Percentiles rank a stretch among this genome's conserved stretches.
phyloP scores from a whole-genome alignment of 1,140 invertebrate genomes.

The Drosophila pandora region DNA sequence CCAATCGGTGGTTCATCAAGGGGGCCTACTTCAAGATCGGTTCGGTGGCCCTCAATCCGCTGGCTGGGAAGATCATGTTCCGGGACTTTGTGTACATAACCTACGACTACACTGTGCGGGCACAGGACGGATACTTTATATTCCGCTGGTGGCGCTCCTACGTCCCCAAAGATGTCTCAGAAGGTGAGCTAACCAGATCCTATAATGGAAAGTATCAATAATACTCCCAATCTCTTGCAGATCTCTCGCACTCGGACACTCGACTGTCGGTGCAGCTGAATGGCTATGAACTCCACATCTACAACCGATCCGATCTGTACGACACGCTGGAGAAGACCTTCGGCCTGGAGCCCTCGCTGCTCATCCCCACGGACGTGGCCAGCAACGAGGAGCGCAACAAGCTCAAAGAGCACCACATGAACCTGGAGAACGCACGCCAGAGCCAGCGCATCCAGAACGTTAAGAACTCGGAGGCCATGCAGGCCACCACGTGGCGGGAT shows the following conservation, averaged over 20 bases:
- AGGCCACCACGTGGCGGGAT: conserved; percentile 96
- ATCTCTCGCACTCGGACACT: conserved; percentile 97
- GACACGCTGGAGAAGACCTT: conserved; percentile 94
- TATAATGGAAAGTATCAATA: background rate
- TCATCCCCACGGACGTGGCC: conserved; percentile 84
- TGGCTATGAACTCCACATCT: conserved; percentile 98
- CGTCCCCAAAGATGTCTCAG: conserved; percentile 96
- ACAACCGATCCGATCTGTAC: conserved; percentile 96
- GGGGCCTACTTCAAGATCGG: conserved; percentile 96
- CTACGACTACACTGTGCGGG: conserved; percentile 95
- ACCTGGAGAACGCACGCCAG: conserved; percentile 86
- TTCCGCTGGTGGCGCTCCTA: conserved; percentile 99
- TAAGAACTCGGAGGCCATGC: conserved; percentile 89
- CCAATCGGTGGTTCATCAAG: conserved; percentile 94
- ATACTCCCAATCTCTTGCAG: conserved; percentile 84
- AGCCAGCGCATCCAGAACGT: conserved; percentile 85
- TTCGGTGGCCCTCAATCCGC: conserved; percentile 96
- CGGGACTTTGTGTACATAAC: conserved; percentile 97
- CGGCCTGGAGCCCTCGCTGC: conserved; percentile 91
- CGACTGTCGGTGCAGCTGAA: conserved; percentile 96
- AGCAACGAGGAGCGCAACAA: conserved; percentile 77
- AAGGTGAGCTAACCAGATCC: conserved; percentile 87
- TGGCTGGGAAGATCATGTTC: conserved; percentile 99
- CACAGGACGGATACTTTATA: conserved; percentile 98
- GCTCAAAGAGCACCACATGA: conserved; percentile 86